phyloP scores from a whole-genome alignment of 2,797 vertebrate genomes.

The Nannoperca australis region DNA sequence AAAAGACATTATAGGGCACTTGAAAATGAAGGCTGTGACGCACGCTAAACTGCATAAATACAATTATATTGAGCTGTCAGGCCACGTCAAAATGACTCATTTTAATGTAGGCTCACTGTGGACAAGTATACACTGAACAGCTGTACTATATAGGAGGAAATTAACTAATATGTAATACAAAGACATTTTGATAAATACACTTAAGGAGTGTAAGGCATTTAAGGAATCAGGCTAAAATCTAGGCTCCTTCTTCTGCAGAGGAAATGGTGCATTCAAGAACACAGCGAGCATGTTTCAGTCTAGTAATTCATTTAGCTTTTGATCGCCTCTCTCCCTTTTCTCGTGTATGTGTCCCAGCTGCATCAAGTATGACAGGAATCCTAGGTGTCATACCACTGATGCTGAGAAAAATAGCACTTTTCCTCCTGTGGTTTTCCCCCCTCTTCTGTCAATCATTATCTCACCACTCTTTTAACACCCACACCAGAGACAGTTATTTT shows the following conservation, averaged over 20 bases:
- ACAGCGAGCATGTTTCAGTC: neutral
- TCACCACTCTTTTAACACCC: neutral
- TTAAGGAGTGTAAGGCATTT: too few species aligned
- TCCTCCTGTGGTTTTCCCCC: neutral
- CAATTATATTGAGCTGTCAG: too few species aligned
- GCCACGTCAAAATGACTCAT: too few species aligned
- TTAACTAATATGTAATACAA: neutral
- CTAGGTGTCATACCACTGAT: slow-evolving; percentile 31
- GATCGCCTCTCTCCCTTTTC: neutral
- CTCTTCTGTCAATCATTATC: neutral
- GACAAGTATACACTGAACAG: neutral
- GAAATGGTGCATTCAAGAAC: neutral
- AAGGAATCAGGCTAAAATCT: too few species aligned
- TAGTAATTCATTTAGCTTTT: slow-evolving; percentile 4
- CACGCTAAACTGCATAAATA: too few species aligned
- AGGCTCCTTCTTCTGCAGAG: neutral
- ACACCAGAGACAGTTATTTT: neutral
- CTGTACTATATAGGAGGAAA: neutral
- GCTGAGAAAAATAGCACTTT: neutral
- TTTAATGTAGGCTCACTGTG: neutral
- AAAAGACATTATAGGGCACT: too few species aligned
- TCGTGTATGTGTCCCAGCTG: neutral
- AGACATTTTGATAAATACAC: neutral
- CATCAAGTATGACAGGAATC: slow-evolving; percentile 61
- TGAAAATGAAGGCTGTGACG: too few species aligned